phyloP scores from a whole-genome alignment of 2,797 vertebrate species.

The Phrynocephalus guinanensis region DNA sequence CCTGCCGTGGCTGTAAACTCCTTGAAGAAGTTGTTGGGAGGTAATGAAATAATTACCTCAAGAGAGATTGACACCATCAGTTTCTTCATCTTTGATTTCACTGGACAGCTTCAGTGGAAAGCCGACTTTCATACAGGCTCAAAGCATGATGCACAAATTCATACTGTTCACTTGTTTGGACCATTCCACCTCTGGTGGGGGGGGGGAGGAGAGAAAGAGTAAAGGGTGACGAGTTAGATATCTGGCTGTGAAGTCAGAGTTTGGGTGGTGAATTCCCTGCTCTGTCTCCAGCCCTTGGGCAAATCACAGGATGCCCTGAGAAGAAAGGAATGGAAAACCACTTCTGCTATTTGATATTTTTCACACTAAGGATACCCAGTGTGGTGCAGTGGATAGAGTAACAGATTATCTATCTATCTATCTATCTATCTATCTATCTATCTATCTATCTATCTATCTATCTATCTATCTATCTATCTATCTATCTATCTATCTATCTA shows the following conservation, averaged over 20 bases:
- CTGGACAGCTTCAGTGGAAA: conserved; percentile 85
- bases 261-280: too few relatives aligned
- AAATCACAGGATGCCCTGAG: too few relatives aligned
- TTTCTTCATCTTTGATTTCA: conserved; percentile 73
- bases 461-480: too few relatives aligned
- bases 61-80: conserved; percentile 59
- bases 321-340: too few relatives aligned
- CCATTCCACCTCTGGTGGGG: conserved; percentile 92
- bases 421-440: too few relatives aligned
- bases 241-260: too few relatives aligned
- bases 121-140: conserved; percentile 88
- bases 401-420: too few relatives aligned
- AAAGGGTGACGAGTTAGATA: not conserved
- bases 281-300: too few relatives aligned
- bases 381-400: too few relatives aligned
- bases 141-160: conserved; percentile 97
- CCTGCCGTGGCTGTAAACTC: conserved; percentile 66
- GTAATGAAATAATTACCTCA: conserved; percentile 74
- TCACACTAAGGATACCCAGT: too few relatives aligned
- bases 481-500: too few relatives aligned
- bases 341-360: not conserved
- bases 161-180: conserved; percentile 97
- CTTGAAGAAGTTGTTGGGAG: conserved; percentile 75
- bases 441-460: too few relatives aligned
- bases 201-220: conserved; percentile 10